Evolutionary conservation across 2,888 invertebrate genomes (phyloP).

Genomic region (Adineta ricciae): DNA sequence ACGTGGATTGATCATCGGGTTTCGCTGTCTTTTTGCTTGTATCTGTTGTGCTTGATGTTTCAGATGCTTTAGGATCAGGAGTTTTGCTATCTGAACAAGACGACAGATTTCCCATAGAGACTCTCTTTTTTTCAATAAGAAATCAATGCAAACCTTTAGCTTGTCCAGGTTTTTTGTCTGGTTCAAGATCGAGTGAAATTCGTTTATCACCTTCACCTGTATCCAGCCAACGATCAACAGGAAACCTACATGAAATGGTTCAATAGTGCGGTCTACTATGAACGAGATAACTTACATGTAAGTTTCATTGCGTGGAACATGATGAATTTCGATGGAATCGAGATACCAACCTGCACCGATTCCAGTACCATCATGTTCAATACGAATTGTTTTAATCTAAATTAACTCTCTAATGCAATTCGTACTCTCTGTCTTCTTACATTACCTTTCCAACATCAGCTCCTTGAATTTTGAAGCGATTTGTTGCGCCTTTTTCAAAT

Average conservation of each 20-base stretch:
- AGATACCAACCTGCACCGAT: slow-evolving; percentile 29
- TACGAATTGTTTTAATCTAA: slow-evolving; percentile 19
- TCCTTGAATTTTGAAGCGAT: slow-evolving; percentile 12
- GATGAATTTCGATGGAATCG: slow-evolving; percentile 22
- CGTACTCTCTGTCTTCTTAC: background rate
- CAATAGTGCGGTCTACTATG: background rate
- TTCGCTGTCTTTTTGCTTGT: too few relatives aligned
- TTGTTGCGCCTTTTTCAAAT: slow-evolving; percentile 25
- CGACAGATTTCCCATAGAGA: too few relatives aligned
- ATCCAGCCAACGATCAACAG: slow-evolving; percentile 30
- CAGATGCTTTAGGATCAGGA: too few relatives aligned
- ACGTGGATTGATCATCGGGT: too few relatives aligned
- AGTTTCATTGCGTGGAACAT: background rate
- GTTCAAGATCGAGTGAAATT: slow-evolving; percentile 29
- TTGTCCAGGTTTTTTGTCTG: slow-evolving; percentile 21
- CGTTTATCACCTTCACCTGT: slow-evolving; percentile 26
- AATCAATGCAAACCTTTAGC: background rate
- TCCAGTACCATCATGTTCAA: slow-evolving; percentile 32
- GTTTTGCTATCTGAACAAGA: too few relatives aligned
- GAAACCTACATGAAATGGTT: slow-evolving; percentile 7
- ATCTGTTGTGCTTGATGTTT: too few relatives aligned
- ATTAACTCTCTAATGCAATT: background rate
- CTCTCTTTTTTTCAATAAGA: too few relatives aligned
- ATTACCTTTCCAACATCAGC: slow-evolving; percentile 22
- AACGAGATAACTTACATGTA: slow-evolving; percentile 11